Base-by-base conservation (phyloP, 1,140 invertebrate genomes). In the Scaptodrosophila lebanonensis region DNA sequence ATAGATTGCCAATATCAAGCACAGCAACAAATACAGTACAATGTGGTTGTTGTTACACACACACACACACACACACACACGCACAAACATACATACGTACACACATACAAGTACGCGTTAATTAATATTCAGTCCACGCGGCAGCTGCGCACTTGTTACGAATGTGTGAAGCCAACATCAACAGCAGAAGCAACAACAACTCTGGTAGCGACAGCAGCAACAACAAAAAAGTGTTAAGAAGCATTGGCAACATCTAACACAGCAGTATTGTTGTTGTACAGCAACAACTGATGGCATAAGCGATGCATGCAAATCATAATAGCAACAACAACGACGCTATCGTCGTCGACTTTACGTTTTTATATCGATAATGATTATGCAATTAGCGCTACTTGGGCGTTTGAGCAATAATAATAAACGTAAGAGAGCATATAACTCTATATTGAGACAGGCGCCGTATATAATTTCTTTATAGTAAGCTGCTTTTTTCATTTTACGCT, bases 171-270 rank as follows among this genome's bases (percentile, higher is more conserved):
- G 12, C 3, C n/a, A n/a, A n/a, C n/a, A n/a, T n/a, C n/a, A n/a
- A n/a, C n/a, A n/a, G n/a, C n/a, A n/a, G n/a, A n/a, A n/a, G n/a
- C n/a, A n/a, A n/a, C n/a, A n/a, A n/a, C n/a, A n/a, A n/a, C n/a
- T n/a, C n/a, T n/a, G n/a, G n/a, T n/a, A n/a, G n/a, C 32, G 12
- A 33, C 32, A 33, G 12, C 32, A 33, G 12, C 3, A 33, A 33
- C 32, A 33, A 38, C 15, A 38, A 38, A n/a, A n/a, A n/a, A 38
- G 11, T 38, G 35, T 38, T 38, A 15, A 38, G 35, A 38, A 38
- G 35, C 13, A 15, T 2, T 16, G 15, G 2, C 32, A 38, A 38
- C 15, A 38, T n/a, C n/a, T n/a, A n/a, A n/a, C n/a, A n/a, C n/a
- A n/a, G n/a, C n/a, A n/a, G n/a, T n/a, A n/a, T n/a, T n/a, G n/a